A percentile compares a stretch with the other conserved stretches of the same genome.
phyloP scores from a whole-genome alignment of 2,797 vertebrate genomes.

The Eidolon dupreanum region DNA sequence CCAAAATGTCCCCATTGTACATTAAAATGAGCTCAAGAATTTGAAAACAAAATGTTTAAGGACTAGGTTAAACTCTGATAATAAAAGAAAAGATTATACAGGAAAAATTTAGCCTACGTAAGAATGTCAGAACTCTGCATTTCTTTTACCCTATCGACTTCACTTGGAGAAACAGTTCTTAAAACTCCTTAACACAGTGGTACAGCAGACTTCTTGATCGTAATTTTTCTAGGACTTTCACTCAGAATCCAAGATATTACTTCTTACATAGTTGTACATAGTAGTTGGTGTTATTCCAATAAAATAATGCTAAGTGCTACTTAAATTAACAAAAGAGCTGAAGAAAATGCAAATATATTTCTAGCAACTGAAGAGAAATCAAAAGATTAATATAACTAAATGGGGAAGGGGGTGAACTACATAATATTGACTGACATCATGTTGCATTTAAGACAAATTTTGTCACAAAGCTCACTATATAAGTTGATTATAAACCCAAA shows the following conservation, averaged over 20 bases:
- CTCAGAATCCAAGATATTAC: background rate
- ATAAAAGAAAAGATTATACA: background rate
- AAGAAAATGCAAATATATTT: background rate
- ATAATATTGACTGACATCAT: background rate
- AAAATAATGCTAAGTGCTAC: background rate
- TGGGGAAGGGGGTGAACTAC: background rate
- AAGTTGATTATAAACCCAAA: conserved; percentile 2
- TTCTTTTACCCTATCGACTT: background rate
- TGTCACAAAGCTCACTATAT: background rate
- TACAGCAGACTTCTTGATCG: background rate
- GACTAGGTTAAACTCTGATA: background rate
- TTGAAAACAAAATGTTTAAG: background rate
- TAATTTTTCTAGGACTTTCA: background rate
- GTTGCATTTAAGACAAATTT: background rate
- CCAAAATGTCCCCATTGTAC: background rate
- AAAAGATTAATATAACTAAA: background rate
- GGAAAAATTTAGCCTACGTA: background rate
- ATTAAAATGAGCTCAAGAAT: conserved; percentile 11
- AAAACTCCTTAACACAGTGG: background rate
- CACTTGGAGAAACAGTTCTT: background rate
- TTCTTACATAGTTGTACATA: background rate
- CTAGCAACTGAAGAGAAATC: background rate
- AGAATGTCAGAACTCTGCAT: background rate
- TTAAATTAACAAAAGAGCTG: background rate
- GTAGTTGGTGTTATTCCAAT: background rate